Percentiles rank a stretch among this genome's conserved stretches.
Conservation (phyloP, 2,797 vertebrate species). For the Staurois parvus region DNA sequence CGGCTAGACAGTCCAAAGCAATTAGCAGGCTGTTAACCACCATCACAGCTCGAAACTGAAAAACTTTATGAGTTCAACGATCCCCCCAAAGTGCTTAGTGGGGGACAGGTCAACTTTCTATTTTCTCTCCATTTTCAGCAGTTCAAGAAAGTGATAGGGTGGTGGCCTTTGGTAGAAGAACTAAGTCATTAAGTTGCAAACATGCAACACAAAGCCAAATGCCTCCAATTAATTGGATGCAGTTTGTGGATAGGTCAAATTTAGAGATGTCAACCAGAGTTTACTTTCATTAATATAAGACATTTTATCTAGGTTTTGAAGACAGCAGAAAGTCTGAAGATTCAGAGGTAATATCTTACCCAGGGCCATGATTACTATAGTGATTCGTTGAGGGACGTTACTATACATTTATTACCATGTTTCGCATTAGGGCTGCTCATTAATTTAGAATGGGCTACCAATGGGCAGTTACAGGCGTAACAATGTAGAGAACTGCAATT, state of each 20-base stretch:
- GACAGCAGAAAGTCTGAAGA: too few species aligned
- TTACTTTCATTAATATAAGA: too few species aligned
- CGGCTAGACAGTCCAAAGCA: slow-evolving; percentile 58
- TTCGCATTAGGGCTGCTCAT: too few species aligned
- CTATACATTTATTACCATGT: too few species aligned
- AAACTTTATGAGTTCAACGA: neutral
- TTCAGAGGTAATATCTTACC: too few species aligned
- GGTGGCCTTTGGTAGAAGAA: neutral
- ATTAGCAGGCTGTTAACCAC: slow-evolving; percentile 65
- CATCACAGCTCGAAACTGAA: slow-evolving; percentile 43
- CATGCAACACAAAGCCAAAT: slow-evolving; percentile 5
- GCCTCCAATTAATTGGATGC: neutral
- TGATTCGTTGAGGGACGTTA: too few species aligned
- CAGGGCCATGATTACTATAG: too few species aligned
- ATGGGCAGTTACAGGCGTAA: too few species aligned
- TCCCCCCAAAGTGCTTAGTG: slow-evolving; percentile 3
- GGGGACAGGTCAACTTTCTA: slow-evolving; percentile 40
- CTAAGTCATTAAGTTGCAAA: neutral
- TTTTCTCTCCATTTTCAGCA: neutral
- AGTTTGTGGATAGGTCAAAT: neutral
- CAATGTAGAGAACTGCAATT: too few species aligned
- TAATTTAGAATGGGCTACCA: too few species aligned
- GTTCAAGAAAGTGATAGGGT: neutral
- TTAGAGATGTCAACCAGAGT: neutral
- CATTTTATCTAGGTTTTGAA: too few species aligned